Evolutionary conservation across 2,113 vertebrate species (phyloP).

Genomic region (Hemibagrus wyckioides): DNA sequence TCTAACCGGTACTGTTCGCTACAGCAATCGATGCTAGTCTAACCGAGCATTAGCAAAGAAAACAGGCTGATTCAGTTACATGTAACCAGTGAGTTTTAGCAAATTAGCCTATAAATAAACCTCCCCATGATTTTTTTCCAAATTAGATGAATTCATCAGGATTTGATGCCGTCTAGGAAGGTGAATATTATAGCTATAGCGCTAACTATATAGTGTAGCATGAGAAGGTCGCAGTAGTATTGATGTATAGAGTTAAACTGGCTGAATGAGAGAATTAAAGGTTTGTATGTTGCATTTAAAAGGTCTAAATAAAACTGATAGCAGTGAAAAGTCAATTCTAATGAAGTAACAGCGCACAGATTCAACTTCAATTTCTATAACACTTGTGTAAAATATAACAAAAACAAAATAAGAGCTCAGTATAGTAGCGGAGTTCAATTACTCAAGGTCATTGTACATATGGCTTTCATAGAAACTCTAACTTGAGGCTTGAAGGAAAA

Average conservation of each 20-base stretch:
- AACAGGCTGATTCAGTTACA: not conserved
- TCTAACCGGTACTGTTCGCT: not conserved
- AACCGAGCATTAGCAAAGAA: not conserved
- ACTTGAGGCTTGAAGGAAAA: not conserved
- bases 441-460: not conserved
- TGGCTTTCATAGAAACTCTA: not conserved
- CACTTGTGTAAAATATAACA: not conserved
- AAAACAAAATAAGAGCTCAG: not conserved
- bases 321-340: not conserved
- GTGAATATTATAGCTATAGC: not conserved
- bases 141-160: too few relatives aligned
- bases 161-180: not conserved
- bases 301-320: not conserved
- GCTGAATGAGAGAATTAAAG: not conserved
- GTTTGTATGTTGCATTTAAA: not conserved
- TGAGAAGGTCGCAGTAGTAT: not conserved
- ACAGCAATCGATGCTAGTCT: not conserved
- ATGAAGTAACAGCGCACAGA: not conserved
- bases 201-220: not conserved
- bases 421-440: not conserved
- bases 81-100: not conserved
- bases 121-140: not conserved
- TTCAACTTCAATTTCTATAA: not conserved
- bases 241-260: not conserved
- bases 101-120: not conserved